Percentiles rank a stretch among this genome's conserved stretches.
phyloP scores from a whole-genome alignment of 2,113 vertebrate genomes.

The Lathamus discolor region DNA sequence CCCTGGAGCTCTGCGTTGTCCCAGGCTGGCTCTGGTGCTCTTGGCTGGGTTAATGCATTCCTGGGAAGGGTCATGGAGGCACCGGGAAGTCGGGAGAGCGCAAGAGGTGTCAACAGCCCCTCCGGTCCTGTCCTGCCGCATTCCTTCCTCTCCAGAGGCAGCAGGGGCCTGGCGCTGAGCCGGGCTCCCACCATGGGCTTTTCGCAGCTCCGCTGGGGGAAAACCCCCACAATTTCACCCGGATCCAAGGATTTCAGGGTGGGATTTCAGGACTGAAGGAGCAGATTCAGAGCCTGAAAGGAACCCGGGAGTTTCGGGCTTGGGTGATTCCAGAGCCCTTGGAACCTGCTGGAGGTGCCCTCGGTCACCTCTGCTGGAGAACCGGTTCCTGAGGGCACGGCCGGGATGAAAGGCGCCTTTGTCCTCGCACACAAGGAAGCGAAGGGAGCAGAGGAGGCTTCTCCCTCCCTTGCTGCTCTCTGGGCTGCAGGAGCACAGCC shows the following conservation, averaged over 20 bases:
- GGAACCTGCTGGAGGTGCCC: background rate
- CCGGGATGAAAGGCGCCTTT: conserved; percentile 8
- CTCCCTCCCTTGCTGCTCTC: background rate
- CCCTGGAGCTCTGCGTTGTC: background rate
- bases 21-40: background rate
- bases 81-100: background rate
- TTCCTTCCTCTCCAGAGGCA: background rate
- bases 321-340: background rate
- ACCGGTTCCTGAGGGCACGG: background rate
- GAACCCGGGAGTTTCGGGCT: background rate
- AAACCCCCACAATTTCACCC: background rate
- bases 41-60: background rate
- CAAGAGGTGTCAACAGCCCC: background rate
- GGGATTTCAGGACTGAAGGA: background rate
- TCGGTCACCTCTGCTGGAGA: background rate
- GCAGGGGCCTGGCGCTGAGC: background rate
- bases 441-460: background rate
- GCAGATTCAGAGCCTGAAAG: background rate
- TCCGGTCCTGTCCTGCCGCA: background rate
- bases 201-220: background rate
- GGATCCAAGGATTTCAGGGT: background rate
- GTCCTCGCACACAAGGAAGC: background rate
- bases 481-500: background rate
- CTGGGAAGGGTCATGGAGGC: background rate
- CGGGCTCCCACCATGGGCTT: background rate